Conservation (phyloP, 2,797 vertebrate genomes). For the Pangasius sanitwongsei region DNA sequence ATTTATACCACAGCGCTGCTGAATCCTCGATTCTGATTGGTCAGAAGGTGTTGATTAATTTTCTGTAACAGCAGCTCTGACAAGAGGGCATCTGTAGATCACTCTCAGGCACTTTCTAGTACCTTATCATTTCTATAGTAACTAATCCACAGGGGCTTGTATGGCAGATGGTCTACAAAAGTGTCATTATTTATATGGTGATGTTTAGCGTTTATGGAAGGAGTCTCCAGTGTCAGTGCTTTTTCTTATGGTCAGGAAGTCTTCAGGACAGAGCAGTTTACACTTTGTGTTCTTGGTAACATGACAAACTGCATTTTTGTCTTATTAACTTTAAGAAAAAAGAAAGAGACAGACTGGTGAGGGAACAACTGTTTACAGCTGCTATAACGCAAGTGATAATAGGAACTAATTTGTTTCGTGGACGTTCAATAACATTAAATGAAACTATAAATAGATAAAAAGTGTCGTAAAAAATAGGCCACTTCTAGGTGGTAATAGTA, state of each 20-base stretch:
- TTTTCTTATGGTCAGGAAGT: background rate
- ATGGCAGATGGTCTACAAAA: background rate
- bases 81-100: background rate
- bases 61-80: background rate
- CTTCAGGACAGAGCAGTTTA: background rate
- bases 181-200: background rate
- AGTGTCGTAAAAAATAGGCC: background rate
- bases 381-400: background rate
- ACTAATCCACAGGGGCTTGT: background rate
- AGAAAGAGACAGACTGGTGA: too few species aligned
- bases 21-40: background rate
- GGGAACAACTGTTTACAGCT: background rate
- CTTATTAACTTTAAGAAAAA: too few species aligned
- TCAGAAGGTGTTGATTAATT: background rate
- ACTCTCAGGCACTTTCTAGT: background rate
- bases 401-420: background rate
- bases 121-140: too few species aligned
- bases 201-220: background rate
- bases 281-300: too few species aligned
- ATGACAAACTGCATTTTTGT: too few species aligned
- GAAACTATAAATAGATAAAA: too few species aligned
- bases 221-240: background rate
- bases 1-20: too few species aligned
- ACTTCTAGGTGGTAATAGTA: background rate
- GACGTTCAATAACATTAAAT: background rate